Evolutionary conservation across 2,113 vertebrate species (phyloP).

Genomic region (Nycticorax nycticorax): DNA sequence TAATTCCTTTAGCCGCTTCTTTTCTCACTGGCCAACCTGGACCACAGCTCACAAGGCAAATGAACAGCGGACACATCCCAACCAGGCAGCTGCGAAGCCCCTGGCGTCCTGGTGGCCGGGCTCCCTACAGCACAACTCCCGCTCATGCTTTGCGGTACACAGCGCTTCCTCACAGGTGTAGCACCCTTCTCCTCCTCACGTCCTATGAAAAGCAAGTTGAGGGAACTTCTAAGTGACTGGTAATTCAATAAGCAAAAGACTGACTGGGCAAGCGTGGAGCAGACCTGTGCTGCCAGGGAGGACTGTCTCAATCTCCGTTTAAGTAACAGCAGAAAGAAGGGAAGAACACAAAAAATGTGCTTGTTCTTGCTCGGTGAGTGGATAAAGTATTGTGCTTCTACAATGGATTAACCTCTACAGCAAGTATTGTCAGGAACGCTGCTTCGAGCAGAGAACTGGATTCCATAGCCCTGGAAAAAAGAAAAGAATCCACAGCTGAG

Average conservation of each 20-base stretch:
- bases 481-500: background rate
- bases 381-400: background rate
- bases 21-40: constrained; percentile 39
- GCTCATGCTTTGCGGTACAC: background rate
- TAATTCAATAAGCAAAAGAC: background rate
- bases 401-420: background rate
- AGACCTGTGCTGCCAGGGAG: background rate
- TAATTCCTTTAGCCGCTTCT: constrained; percentile 44
- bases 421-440: background rate
- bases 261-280: background rate
- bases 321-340: background rate
- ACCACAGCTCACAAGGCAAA: constrained; percentile 38
- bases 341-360: background rate
- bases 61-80: background rate
- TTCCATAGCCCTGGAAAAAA: background rate
- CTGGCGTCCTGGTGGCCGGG: background rate
- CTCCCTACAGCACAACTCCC: background rate
- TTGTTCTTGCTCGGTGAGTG: background rate
- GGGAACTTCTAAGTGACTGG: background rate
- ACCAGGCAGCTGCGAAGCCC: background rate
- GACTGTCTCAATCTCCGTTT: background rate
- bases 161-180: background rate
- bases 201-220: background rate
- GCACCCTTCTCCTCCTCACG: background rate
- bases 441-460: background rate